phyloP scores from a whole-genome alignment of 1,140 invertebrate species.

The Diachasma alloeum region DNA sequence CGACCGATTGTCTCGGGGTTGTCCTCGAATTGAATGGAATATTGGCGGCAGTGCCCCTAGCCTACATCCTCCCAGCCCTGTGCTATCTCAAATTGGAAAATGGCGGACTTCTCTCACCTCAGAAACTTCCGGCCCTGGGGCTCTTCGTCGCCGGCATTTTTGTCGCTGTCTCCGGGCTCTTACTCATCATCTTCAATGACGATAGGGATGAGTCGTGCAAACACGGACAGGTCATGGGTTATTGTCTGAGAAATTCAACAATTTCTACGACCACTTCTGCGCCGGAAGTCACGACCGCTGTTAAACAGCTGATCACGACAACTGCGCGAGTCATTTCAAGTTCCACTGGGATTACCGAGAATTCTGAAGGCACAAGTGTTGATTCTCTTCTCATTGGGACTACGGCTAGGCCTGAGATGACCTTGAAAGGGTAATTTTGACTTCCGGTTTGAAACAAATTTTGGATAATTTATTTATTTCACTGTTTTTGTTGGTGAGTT shows the following conservation, averaged over 20 bases:
- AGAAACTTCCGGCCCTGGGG: conserved; percentile 78
- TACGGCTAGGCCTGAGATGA: no score
- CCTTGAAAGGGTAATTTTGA: no score
- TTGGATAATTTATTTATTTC: no score
- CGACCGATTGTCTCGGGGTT: conserved; percentile 86
- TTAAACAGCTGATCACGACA: not conserved
- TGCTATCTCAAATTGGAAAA: conserved; percentile 83
- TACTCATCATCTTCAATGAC: conserved; percentile 68
- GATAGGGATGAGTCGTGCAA: conserved; percentile 67
- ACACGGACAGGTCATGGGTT: conserved; percentile 71
- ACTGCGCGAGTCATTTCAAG: not conserved
- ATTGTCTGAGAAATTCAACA: conserved; percentile 63
- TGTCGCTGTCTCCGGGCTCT: conserved; percentile 73
- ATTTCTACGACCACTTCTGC: conserved; percentile 18
- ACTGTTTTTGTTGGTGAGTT: no score
- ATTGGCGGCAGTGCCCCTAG: conserved; percentile 83
- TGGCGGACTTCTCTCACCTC: conserved; percentile 72
- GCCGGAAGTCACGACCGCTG: not conserved
- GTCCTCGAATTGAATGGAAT: conserved; percentile 89
- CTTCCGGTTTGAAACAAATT: no score
- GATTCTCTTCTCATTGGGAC: no score
- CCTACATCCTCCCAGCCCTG: conserved; percentile 83
- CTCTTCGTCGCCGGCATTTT: conserved; percentile 76
- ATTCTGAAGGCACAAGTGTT: not conserved
- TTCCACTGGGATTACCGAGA: not conserved